Evolutionary conservation across 53 echinoderm and acorn worm species (phyloP).

Genomic region (Holothuria scabra): DNA sequence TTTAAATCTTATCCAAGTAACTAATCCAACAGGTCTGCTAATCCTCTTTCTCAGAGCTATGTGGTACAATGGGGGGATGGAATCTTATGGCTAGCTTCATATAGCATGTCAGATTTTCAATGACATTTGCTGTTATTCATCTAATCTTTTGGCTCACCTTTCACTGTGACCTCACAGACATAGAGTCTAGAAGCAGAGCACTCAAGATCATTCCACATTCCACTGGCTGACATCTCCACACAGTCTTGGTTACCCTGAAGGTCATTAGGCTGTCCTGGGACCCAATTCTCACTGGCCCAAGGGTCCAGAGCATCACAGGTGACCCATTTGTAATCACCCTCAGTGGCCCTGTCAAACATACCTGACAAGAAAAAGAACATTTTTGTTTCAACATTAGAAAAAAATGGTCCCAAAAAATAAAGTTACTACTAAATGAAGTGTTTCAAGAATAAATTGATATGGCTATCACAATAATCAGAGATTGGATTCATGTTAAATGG

Average conservation of each 20-base stretch:
- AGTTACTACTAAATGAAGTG: too few species aligned
- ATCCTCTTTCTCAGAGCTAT: too few species aligned
- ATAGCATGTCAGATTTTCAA: too few species aligned
- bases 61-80: too few species aligned
- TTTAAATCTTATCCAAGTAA: too few species aligned
- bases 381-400: background rate
- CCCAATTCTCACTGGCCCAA: constrained; percentile 81
- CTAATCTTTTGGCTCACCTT: constrained; percentile 57
- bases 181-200: constrained; percentile 61
- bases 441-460: too few species aligned
- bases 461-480: too few species aligned
- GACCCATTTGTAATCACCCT: constrained; percentile 73
- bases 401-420: background rate
- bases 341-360: constrained; percentile 73
- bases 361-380: constrained; percentile 34
- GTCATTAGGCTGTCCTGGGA: constrained; percentile 73
- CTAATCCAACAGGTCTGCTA: too few species aligned
- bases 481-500: too few species aligned
- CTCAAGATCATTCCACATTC: constrained; percentile 80
- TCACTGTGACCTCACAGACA: constrained; percentile 86
- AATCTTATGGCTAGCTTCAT: too few species aligned
- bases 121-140: too few species aligned
- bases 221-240: constrained; percentile 66
- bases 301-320: constrained; percentile 58
- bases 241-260: constrained; percentile 75